Conservation (phyloP, 2,888 invertebrate genomes). For the Anoncus sp. region DNA sequence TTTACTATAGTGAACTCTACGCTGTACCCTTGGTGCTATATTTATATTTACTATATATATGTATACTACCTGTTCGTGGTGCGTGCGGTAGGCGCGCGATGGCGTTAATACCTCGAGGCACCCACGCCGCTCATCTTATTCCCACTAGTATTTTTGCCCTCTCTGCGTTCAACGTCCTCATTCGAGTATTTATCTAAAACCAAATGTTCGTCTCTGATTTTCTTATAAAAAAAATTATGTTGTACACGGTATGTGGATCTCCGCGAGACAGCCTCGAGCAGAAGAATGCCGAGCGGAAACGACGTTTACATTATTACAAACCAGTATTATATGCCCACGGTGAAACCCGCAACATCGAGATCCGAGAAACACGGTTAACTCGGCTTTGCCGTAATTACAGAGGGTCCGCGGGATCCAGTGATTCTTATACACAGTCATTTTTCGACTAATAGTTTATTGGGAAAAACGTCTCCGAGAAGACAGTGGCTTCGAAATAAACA, state of each 20-base stretch:
- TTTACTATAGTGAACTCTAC: constrained; percentile 42
- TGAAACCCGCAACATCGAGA: constrained; percentile 12
- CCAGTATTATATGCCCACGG: constrained; percentile 26
- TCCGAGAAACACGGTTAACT: constrained; percentile 54
- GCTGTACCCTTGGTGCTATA: constrained; percentile 54
- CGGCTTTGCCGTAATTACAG: constrained; percentile 58
- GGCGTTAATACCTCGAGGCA: constrained; percentile 56
- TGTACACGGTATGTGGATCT: background rate
- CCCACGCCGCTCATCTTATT: constrained; percentile 61
- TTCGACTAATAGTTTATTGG: constrained; percentile 21
- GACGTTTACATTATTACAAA: constrained; percentile 44
- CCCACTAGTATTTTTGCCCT: constrained; percentile 17
- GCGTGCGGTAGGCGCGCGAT: constrained; percentile 50
- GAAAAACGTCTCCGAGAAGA: constrained; percentile 17
- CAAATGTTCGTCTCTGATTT: constrained; percentile 41
- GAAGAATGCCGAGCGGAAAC: constrained; percentile 53
- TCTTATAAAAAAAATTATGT: constrained; percentile 9
- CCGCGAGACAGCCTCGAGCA: constrained; percentile 45
- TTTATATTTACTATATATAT: constrained; percentile 32
- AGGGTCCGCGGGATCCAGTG: constrained; percentile 15
- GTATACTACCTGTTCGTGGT: constrained; percentile 38
- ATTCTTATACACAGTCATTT: background rate
- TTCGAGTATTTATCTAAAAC: constrained; percentile 46
- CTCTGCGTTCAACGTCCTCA: constrained; percentile 34
- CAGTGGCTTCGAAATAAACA: no score